Evolutionary conservation across 2,113 vertebrate genomes (phyloP).

Genomic region (Psephotus haematonotus): DNA sequence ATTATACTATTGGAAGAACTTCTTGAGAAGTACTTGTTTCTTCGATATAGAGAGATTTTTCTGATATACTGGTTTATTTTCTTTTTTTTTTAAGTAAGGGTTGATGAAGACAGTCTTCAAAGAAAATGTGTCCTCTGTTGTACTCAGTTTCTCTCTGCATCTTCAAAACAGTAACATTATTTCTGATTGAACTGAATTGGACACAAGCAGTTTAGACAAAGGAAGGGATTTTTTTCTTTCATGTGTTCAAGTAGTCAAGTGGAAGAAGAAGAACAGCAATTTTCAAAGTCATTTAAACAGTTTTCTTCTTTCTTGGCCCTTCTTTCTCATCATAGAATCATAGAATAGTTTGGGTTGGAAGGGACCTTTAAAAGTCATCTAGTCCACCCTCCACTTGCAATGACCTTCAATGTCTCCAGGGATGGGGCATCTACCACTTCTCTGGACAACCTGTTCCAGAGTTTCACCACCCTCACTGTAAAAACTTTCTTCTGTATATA

Average conservation of each 20-base stretch:
- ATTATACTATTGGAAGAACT: background rate
- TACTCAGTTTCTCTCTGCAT: background rate
- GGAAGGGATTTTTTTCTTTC: background rate
- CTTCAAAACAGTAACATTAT: background rate
- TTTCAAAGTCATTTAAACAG: background rate
- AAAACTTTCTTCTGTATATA: background rate
- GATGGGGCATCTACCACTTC: background rate
- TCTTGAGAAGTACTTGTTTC: slow-evolving; percentile 8
- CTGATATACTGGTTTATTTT: background rate
- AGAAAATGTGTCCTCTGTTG: background rate
- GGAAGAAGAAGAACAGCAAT: background rate
- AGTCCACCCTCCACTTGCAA: background rate
- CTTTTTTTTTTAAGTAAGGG: background rate
- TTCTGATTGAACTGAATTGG: background rate
- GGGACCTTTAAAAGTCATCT: background rate
- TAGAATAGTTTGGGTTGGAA: background rate
- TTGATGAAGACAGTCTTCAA: background rate
- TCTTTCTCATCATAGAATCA: background rate
- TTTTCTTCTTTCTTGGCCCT: background rate
- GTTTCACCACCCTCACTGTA: background rate
- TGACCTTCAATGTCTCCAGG: background rate
- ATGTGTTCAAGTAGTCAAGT: background rate
- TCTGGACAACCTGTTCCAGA: background rate
- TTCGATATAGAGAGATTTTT: background rate
- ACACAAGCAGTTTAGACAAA: background rate